A percentile compares a stretch with the other conserved stretches of the same genome.
These are phyloP conservation scores for Koerneria pararmatus DNA, from an alignment of 2,888 invertebrate genomes.

Conservation along the genomic window DNA sequence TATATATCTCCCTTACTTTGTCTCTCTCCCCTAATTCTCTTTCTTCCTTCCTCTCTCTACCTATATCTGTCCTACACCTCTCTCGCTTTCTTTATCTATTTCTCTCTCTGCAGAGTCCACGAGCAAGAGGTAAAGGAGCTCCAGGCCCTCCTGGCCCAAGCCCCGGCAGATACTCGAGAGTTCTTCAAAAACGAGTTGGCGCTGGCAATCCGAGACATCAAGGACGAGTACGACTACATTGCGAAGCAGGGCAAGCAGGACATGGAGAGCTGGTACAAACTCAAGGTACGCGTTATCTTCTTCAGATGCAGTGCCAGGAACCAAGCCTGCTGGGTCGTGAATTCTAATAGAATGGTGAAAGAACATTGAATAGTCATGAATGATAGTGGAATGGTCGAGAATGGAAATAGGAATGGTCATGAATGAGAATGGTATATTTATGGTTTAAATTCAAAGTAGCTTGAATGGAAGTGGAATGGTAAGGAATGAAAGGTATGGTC, in stretches of 20 bases:
- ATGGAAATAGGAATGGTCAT: too few species aligned
- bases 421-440: too few species aligned
- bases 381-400: neutral
- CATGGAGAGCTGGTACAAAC: conserved; percentile 65
- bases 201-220: conserved; percentile 64
- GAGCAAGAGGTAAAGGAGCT: conserved; percentile 60
- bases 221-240: conserved; percentile 63
- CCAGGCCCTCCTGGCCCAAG: conserved; percentile 58
- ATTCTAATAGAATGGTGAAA: neutral
- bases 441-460: too few species aligned
- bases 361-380: neutral
- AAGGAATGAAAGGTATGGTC: too few species aligned
- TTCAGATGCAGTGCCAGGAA: neutral
- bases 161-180: conserved; percentile 59
- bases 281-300: conserved; percentile 60
- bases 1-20: too few species aligned
- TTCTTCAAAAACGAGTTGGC: conserved; percentile 65
- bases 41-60: too few species aligned
- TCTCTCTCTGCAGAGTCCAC: conserved; percentile 45
- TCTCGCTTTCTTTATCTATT: neutral
- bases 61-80: too few species aligned
- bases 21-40: too few species aligned
- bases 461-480: too few species aligned
- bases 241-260: conserved; percentile 61
- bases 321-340: neutral